Percentiles rank a stretch among this genome's conserved stretches.
Evolutionary conservation across 2,797 vertebrate genomes (phyloP).

Genomic region (Rachycentron canadum): DNA sequence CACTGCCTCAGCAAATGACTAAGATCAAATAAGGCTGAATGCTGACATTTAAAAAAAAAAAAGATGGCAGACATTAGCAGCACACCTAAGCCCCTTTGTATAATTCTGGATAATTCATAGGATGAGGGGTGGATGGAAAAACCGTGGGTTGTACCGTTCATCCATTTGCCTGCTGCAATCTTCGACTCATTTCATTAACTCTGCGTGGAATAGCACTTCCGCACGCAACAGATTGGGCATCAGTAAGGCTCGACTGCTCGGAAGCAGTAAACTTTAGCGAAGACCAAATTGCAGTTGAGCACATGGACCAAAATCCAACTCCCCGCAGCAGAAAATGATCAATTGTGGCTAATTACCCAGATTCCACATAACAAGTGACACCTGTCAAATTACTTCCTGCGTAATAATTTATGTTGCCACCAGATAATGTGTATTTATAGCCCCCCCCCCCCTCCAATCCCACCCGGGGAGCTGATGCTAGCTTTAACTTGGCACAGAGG

Average conservation of each 20-base stretch:
- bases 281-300: conserved; percentile 40
- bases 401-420: conserved; percentile 19
- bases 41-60: conserved; percentile 28
- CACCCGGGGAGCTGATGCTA: conserved; percentile 36
- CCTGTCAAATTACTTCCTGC: conserved; percentile 27
- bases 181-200: conserved; percentile 52
- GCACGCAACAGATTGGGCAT: conserved; percentile 50
- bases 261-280: conserved; percentile 22
- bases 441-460: too few relatives aligned
- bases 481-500: conserved; percentile 52
- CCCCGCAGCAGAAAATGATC: conserved; percentile 24
- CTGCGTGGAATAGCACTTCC: conserved; percentile 28
- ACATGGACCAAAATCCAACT: not conserved
- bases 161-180: conserved; percentile 41
- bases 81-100: conserved; percentile 10
- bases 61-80: conserved; percentile 17
- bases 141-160: conserved; percentile 38
- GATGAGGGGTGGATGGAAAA: conserved; percentile 9
- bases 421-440: conserved; percentile 54
- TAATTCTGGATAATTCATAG: conserved; percentile 8
- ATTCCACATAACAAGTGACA: conserved; percentile 24
- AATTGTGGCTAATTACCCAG: conserved; percentile 26
- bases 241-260: conserved; percentile 35
- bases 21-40: conserved; percentile 41
- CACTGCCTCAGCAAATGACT: conserved; percentile 36